These are phyloP conservation scores for Cerceris rybyensis DNA, from an alignment of 2,888 invertebrate species.

Conservation along the genomic window DNA sequence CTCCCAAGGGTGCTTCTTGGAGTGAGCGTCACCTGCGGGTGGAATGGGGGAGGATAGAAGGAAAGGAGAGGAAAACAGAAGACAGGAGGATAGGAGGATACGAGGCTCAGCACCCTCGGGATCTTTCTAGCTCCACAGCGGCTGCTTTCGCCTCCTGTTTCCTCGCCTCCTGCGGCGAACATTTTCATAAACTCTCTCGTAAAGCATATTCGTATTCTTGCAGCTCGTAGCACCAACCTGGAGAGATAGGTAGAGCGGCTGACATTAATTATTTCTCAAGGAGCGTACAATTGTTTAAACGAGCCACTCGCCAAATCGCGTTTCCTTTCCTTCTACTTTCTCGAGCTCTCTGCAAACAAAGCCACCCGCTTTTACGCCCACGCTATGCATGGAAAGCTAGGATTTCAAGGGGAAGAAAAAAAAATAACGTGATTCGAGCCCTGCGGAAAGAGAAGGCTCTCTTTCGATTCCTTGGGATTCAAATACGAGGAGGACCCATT, in stretches of 20 bases:
- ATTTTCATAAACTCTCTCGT: slow-evolving; percentile 76
- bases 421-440: background rate
- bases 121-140: slow-evolving; percentile 54
- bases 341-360: background rate
- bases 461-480: background rate
- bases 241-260: background rate
- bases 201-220: slow-evolving; percentile 62
- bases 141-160: slow-evolving; percentile 32
- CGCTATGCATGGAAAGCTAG: background rate
- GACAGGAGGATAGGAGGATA: slow-evolving; percentile 58
- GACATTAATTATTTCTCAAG: slow-evolving; percentile 51
- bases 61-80: background rate
- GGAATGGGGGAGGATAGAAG: slow-evolving; percentile 23
- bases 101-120: slow-evolving; percentile 56
- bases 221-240: background rate
- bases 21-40: slow-evolving; percentile 63
- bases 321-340: background rate
- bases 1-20: slow-evolving; percentile 54
- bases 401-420: background rate
- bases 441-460: background rate
- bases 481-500: background rate
- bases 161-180: slow-evolving; percentile 70
- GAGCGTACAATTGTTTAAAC: background rate
- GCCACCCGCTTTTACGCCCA: background rate
- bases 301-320: background rate